Evolutionary conservation across 1,140 invertebrate genomes (phyloP).

Genomic region (Thereuonema tuberculata): DNA sequence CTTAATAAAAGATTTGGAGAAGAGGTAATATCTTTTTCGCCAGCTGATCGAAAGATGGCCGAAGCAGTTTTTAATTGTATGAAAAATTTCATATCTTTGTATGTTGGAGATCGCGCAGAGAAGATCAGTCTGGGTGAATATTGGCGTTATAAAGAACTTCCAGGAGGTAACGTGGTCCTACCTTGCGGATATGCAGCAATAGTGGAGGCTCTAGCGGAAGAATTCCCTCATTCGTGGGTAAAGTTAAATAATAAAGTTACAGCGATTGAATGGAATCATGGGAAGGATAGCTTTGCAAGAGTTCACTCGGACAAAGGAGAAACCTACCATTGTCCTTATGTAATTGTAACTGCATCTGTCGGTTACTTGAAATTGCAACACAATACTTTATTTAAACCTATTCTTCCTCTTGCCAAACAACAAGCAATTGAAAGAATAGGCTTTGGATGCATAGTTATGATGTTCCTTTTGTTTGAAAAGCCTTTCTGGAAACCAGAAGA

Average conservation of each 20-base stretch:
- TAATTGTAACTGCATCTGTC: conserved; percentile 64
- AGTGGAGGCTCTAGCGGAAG: not conserved
- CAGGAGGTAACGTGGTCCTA: conserved; percentile 46
- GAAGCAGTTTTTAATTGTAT: conserved; percentile 20
- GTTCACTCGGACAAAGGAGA: no score
- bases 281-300: no score
- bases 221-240: conserved; percentile 6
- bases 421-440: conserved; percentile 60
- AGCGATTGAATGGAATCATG: conserved; percentile 8
- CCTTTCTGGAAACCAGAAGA: conserved; percentile 63
- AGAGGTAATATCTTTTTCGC: not conserved
- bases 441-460: conserved; percentile 53
- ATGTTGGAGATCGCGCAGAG: conserved; percentile 45
- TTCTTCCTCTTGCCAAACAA: conserved; percentile 53
- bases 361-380: conserved; percentile 65
- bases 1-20: not conserved
- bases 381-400: conserved; percentile 56
- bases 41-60: not conserved
- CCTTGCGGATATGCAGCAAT: conserved; percentile 25
- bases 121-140: conserved; percentile 48
- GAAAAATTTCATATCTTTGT: conserved; percentile 36
- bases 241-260: conserved; percentile 9
- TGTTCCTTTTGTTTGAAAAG: conserved; percentile 64
- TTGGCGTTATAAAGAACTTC: conserved; percentile 47
- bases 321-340: no score